Evolutionary conservation across 2,113 vertebrate genomes (phyloP).

Genomic region (Campylorhamphus procurvoides): DNA sequence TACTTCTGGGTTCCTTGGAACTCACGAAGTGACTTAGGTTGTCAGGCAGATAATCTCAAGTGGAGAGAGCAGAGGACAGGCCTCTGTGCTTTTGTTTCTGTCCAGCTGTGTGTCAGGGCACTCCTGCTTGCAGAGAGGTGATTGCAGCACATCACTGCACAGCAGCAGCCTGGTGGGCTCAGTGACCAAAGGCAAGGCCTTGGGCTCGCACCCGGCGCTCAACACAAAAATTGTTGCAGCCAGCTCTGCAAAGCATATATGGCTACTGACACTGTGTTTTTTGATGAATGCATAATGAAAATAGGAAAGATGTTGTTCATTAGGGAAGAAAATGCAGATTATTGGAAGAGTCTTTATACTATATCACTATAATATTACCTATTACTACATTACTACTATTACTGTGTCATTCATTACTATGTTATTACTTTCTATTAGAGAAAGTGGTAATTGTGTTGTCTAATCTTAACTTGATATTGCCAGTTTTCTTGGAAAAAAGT

Average conservation of each 20-base stretch:
- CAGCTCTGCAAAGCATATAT: background rate
- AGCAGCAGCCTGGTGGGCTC: background rate
- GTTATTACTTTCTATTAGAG: background rate
- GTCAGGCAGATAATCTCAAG: background rate
- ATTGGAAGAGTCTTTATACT: accelerated
- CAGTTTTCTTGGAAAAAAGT: background rate
- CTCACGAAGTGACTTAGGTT: background rate
- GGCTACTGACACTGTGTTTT: background rate
- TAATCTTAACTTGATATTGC: background rate
- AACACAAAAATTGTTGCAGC: background rate
- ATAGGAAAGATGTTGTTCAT: background rate
- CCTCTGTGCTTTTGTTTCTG: background rate
- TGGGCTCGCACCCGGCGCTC: background rate
- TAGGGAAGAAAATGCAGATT: background rate
- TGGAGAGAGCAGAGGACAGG: background rate
- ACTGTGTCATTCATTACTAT: background rate
- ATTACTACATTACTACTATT: background rate
- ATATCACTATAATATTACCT: background rate
- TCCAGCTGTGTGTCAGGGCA: background rate
- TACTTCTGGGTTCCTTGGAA: background rate
- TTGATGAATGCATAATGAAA: background rate
- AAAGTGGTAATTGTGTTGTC: background rate
- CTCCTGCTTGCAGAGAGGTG: background rate
- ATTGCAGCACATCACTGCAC: accelerated
- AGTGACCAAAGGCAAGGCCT: background rate